A percentile compares a stretch with the other conserved stretches of the same genome.
Conservation (phyloP, 2,888 invertebrate species). For the Andrena flavipes region DNA sequence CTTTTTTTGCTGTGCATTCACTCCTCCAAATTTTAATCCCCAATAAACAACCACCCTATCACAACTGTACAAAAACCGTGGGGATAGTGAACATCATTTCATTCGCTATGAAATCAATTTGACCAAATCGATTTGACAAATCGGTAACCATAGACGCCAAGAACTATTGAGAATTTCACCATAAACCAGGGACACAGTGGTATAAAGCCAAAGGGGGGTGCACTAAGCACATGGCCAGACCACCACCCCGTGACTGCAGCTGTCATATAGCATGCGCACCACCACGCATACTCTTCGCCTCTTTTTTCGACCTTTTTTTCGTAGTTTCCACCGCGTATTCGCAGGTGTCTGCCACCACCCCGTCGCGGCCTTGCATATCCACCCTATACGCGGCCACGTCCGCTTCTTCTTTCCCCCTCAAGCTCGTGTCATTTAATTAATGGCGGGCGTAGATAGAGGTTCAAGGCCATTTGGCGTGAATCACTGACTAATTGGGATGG, state of each 20-base stretch:
- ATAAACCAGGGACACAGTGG: neutral
- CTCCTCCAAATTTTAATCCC: neutral
- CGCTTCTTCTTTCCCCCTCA: neutral
- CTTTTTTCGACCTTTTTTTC: slow-evolving; percentile 11
- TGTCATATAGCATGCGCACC: slow-evolving; percentile 71
- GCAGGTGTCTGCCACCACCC: slow-evolving; percentile 41
- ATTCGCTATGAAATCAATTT: slow-evolving; percentile 19
- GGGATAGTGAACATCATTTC: neutral
- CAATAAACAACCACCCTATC: neutral
- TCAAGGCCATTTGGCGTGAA: slow-evolving; percentile 54
- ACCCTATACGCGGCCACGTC: neutral
- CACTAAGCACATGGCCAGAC: slow-evolving; percentile 75
- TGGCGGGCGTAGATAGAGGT: slow-evolving; percentile 15
- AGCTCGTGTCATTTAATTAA: slow-evolving; percentile 43
- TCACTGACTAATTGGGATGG: slow-evolving; percentile 43
- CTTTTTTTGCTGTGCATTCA: neutral
- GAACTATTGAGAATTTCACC: slow-evolving; percentile 30
- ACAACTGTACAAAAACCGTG: neutral
- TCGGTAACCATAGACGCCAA: slow-evolving; percentile 14
- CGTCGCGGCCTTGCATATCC: neutral
- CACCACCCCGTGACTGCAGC: slow-evolving; percentile 80
- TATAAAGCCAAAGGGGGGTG: slow-evolving; percentile 43
- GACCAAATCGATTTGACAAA: slow-evolving; percentile 15
- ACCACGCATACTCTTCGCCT: slow-evolving; percentile 17
- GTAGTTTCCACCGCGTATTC: slow-evolving; percentile 14